Percentiles rank a stretch among this genome's conserved stretches.
Evolutionary conservation across 2,888 invertebrate species (phyloP).

Genomic region (Fragum fragum): DNA sequence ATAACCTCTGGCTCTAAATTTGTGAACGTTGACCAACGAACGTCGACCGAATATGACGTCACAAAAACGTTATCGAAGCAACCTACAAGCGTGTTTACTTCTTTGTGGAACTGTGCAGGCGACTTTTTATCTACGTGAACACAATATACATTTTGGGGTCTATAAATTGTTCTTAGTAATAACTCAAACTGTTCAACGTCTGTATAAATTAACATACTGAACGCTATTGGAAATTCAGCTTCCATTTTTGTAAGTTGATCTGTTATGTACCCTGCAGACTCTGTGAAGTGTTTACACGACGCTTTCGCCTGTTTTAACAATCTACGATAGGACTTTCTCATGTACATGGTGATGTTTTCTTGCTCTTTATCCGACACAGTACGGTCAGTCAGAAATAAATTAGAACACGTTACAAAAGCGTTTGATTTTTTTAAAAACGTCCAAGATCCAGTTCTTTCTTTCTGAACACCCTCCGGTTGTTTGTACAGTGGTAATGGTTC

Average conservation of each 20-base stretch:
- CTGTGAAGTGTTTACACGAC: not conserved
- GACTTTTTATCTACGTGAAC: too few relatives aligned
- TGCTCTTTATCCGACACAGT: not conserved
- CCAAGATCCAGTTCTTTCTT: not conserved
- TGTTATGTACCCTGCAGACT: constrained; percentile 2
- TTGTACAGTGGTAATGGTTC: not conserved
- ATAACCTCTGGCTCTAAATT: too few relatives aligned
- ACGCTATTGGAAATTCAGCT: not conserved
- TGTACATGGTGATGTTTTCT: not conserved
- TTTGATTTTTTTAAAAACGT: not conserved
- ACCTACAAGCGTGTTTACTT: too few relatives aligned
- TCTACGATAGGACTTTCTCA: not conserved
- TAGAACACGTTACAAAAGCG: not conserved
- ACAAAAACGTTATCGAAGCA: too few relatives aligned
- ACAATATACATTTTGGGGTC: too few relatives aligned
- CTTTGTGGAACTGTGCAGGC: too few relatives aligned
- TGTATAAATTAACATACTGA: not conserved
- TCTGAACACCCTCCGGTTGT: not conserved
- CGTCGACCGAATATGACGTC: too few relatives aligned
- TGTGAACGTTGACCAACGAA: too few relatives aligned
- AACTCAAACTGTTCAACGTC: too few relatives aligned
- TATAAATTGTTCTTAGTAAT: too few relatives aligned
- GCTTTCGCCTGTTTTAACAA: not conserved
- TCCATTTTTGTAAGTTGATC: not conserved
- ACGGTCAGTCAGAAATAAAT: not conserved